Conservation (phyloP, 2,888 invertebrate species). For the Trissoscelio sp. region DNA sequence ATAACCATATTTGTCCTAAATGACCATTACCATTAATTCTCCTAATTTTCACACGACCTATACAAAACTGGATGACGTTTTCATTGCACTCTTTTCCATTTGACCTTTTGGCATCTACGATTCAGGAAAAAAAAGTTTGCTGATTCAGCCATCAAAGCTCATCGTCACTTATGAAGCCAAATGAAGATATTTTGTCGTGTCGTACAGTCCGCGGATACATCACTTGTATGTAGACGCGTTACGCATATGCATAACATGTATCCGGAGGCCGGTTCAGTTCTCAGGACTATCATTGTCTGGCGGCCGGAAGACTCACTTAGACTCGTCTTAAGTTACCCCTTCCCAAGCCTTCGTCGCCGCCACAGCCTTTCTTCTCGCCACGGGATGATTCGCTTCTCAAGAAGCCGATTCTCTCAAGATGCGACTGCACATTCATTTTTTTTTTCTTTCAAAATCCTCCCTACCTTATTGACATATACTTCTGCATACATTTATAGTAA, state of each 20-base stretch:
- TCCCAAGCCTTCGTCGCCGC: conserved; percentile 56
- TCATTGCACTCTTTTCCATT: conserved; percentile 28
- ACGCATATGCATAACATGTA: conserved; percentile 81
- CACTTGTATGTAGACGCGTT: conserved; percentile 72
- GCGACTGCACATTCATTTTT: no score
- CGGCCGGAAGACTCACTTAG: conserved; percentile 84
- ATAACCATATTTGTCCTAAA: no score
- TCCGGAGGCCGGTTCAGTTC: conserved; percentile 83
- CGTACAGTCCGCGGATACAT: conserved; percentile 67
- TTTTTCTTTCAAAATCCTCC: no score
- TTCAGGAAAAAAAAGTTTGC: conserved; percentile 37
- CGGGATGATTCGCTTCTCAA: conserved; percentile 34
- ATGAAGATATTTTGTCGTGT: conserved; percentile 80
- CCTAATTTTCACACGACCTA: conserved; percentile 15
- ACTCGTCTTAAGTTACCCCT: conserved; percentile 84
- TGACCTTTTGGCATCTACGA: conserved; percentile 38
- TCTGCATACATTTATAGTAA: no score
- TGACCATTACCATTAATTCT: no score
- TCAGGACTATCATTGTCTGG: conserved; percentile 83
- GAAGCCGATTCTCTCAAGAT: conserved; percentile 29
- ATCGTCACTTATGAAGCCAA: conserved; percentile 52
- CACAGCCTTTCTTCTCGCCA: conserved; percentile 49
- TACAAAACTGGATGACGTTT: not conserved
- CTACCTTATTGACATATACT: no score
- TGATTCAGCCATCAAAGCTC: conserved; percentile 26